These are phyloP conservation scores for Cathartes aura DNA, from an alignment of 2,113 vertebrate species.

Conservation along the genomic window DNA sequence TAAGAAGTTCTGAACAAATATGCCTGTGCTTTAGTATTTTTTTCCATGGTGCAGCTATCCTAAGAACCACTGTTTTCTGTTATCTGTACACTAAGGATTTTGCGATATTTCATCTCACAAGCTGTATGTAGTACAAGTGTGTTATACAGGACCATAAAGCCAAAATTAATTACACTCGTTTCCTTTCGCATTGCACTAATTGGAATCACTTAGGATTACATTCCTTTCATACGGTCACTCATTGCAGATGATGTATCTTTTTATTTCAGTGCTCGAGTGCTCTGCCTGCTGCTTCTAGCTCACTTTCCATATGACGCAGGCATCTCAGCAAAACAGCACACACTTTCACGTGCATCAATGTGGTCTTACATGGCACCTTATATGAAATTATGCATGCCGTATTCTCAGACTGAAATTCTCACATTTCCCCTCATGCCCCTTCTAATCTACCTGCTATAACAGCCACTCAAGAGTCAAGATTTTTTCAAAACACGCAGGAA, in stretches of 20 bases:
- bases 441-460: not conserved
- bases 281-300: not conserved
- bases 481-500: not conserved
- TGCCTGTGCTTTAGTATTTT: not conserved
- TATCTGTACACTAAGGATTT: not conserved
- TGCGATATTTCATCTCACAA: not conserved
- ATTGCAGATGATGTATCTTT: not conserved
- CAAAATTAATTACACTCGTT: not conserved
- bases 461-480: not conserved
- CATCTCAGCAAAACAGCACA: not conserved
- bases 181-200: not conserved
- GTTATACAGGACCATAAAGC: not conserved
- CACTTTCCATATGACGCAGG: not conserved
- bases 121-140: not conserved
- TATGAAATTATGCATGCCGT: conserved; percentile 24
- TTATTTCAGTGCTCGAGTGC: not conserved
- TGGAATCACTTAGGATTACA: not conserved
- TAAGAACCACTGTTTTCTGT: not conserved
- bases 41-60: not conserved
- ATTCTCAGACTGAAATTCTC: conserved; percentile 1
- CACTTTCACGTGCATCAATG: not conserved
- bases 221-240: not conserved
- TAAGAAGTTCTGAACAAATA: not conserved
- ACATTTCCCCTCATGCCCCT: not conserved
- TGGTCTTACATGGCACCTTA: not conserved